These are phyloP conservation scores for Corvus cornix DNA, from an alignment of 2,113 vertebrate genomes.

Conservation along the genomic window DNA sequence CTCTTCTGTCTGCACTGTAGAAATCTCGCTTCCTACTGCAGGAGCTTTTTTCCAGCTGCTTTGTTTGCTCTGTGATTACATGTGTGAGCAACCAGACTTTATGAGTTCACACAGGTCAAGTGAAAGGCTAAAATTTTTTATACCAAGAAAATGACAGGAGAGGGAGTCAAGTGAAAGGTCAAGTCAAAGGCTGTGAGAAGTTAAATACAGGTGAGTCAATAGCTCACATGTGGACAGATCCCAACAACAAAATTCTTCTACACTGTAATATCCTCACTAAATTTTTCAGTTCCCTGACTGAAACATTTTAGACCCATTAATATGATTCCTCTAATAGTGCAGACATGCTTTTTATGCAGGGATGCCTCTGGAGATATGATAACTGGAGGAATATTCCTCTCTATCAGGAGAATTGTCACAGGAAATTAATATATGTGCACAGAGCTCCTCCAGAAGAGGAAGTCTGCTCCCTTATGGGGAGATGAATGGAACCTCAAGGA, in stretches of 20 bases:
- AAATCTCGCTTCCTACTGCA: background rate
- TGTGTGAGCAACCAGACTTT: conserved; percentile 24
- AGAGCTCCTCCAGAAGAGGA: conserved; percentile 12
- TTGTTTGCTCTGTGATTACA: conserved; percentile 18
- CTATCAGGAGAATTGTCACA: conserved; percentile 25
- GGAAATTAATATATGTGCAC: conserved; percentile 20
- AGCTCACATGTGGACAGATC: background rate
- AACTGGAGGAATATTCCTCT: conserved; percentile 25
- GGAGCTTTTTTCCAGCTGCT: background rate
- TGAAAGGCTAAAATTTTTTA: background rate
- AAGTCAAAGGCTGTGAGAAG: conserved; percentile 13
- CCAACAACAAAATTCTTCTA: background rate
- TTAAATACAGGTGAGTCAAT: conserved; percentile 2
- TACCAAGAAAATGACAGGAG: conserved; percentile 6
- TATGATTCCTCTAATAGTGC: conserved; percentile 12
- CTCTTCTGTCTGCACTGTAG: background rate
- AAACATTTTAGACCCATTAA: conserved; percentile 43
- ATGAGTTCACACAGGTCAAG: conserved; percentile 40
- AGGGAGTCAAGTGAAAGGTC: conserved; percentile 29
- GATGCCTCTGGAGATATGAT: background rate
- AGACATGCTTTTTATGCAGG: conserved; percentile 38
- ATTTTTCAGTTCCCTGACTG: conserved; percentile 11
- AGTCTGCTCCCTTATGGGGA: background rate
- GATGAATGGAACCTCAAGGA: conserved; percentile 30
- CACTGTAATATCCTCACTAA: background rate